phyloP scores from a whole-genome alignment of 2,113 vertebrate species.

The Murina feae region DNA sequence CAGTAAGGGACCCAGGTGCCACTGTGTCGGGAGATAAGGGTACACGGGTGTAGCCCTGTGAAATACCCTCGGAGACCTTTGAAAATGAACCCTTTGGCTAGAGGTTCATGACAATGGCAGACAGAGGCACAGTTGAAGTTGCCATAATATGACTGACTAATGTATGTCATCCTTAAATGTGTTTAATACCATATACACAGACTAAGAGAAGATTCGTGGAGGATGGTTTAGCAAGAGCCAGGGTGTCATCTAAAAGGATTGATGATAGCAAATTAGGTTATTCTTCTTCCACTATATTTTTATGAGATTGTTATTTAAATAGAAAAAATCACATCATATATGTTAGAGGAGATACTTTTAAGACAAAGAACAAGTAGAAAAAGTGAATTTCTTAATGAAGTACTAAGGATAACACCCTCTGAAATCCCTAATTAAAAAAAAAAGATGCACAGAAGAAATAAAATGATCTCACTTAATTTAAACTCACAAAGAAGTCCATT shows the following conservation, averaged over 20 bases:
- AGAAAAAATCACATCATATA: background rate
- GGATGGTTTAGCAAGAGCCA: background rate
- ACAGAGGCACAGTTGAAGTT: background rate
- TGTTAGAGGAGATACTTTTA: background rate
- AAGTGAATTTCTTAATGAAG: background rate
- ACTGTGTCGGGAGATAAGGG: background rate
- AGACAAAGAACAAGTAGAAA: slow-evolving; percentile 1
- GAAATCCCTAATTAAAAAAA: slow-evolving; percentile 32
- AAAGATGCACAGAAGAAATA: background rate
- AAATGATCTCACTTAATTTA: background rate
- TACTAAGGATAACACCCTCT: background rate
- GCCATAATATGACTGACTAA: background rate
- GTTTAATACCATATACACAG: background rate
- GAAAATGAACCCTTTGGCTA: background rate
- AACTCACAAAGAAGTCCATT: background rate
- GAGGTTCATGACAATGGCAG: background rate
- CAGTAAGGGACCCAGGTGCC: background rate
- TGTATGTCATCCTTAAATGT: background rate
- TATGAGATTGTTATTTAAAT: background rate
- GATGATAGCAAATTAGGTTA: background rate
- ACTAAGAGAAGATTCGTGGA: background rate
- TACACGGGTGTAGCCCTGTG: background rate
- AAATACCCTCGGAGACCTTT: background rate
- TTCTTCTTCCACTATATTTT: background rate
- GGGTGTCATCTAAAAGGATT: background rate